phyloP scores from a whole-genome alignment of 2,888 invertebrate species.

The Periphyllus acericola region DNA sequence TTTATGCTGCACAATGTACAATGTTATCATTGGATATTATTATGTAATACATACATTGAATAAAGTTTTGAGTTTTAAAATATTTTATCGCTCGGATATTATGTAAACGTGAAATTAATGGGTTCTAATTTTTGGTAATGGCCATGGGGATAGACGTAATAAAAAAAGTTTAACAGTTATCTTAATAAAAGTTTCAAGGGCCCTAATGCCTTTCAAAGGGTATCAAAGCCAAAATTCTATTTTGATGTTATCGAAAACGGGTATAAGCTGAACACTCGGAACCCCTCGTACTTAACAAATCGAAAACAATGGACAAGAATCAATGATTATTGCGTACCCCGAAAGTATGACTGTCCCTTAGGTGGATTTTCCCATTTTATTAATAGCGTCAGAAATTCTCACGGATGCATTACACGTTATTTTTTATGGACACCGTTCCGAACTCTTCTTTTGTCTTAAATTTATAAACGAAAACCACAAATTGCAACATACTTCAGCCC shows the following conservation, averaged over 20 bases:
- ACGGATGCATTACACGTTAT: background rate
- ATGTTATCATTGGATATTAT: background rate
- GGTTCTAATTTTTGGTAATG: background rate
- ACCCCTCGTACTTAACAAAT: background rate
- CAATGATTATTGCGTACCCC: background rate
- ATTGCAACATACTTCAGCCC: background rate
- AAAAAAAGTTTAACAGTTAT: slow-evolving; percentile 2
- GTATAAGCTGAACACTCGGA: background rate
- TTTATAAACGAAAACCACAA: background rate
- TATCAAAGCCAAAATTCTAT: background rate
- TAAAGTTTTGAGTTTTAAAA: background rate
- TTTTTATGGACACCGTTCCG: background rate
- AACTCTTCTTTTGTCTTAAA: background rate
- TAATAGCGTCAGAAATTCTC: background rate
- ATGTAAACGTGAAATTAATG: slow-evolving; percentile 4
- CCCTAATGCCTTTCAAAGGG: background rate
- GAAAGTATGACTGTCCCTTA: background rate
- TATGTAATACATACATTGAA: background rate
- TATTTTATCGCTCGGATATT: background rate
- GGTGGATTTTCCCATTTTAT: background rate
- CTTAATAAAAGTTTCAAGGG: background rate
- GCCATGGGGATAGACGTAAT: background rate
- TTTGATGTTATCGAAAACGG: background rate
- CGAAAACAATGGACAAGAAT: slow-evolving; percentile 26
- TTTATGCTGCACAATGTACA: background rate